Percentiles rank a stretch among this genome's conserved stretches.
These are phyloP conservation scores for Luehdorfia chinensis DNA, from an alignment of 1,140 invertebrate genomes.

Conservation along the genomic window DNA sequence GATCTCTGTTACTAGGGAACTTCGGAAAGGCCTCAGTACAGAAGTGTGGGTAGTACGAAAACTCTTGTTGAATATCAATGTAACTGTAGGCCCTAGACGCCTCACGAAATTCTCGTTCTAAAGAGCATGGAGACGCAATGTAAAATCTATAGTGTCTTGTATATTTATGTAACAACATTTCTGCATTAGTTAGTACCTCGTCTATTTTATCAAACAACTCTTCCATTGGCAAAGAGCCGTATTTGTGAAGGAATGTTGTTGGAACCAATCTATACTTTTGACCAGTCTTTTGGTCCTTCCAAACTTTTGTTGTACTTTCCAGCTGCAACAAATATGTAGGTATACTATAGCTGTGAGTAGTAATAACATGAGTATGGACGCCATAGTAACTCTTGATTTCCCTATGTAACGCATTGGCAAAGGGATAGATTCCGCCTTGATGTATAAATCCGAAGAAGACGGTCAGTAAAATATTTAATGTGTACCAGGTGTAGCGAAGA, in stretches of 20 bases:
- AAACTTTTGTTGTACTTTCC: slow-evolving; percentile 80
- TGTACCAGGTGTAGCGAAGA: slow-evolving; percentile 80
- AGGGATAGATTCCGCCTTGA: slow-evolving; percentile 88
- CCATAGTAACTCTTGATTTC: slow-evolving; percentile 76
- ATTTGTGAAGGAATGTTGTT: slow-evolving; percentile 85
- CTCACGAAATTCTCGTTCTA: slow-evolving; percentile 78
- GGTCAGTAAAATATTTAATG: slow-evolving; percentile 82
- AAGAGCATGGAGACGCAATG: slow-evolving; percentile 82
- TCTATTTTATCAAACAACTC: slow-evolving; percentile 78
- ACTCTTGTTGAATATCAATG: slow-evolving; percentile 47
- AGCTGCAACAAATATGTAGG: slow-evolving; percentile 88
- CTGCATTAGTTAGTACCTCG: slow-evolving; percentile 77
- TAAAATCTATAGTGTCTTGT: slow-evolving; percentile 83
- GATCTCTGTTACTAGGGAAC: slow-evolving; percentile 63
- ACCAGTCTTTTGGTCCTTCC: slow-evolving; percentile 77
- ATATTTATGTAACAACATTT: slow-evolving; percentile 76
- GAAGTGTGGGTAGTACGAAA: slow-evolving; percentile 85
- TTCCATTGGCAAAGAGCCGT: slow-evolving; percentile 80
- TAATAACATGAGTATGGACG: slow-evolving; percentile 83
- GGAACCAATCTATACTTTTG: slow-evolving; percentile 81
- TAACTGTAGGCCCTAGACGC: slow-evolving; percentile 71
- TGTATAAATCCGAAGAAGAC: slow-evolving; percentile 93
- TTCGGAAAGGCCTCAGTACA: slow-evolving; percentile 84
- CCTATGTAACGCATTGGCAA: slow-evolving; percentile 81
- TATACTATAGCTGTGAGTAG: slow-evolving; percentile 90